Conservation (phyloP, 2,113 vertebrate species). For the Hyaena hyaena region DNA sequence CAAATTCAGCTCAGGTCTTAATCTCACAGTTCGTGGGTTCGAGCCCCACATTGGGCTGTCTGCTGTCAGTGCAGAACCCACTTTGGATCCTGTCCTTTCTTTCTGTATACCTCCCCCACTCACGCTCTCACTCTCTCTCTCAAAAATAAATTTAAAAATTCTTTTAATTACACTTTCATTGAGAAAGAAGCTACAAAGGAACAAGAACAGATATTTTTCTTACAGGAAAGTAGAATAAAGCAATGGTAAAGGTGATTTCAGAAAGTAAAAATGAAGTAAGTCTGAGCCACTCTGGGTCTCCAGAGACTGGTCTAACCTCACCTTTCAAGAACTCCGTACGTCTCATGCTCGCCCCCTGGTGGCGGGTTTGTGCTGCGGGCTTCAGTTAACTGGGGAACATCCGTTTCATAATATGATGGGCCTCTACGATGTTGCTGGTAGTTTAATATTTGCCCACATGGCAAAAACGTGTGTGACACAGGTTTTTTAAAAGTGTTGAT, state of each 20-base stretch:
- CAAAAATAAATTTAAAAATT: too few relatives aligned
- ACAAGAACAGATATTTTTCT: neutral
- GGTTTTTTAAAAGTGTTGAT: slow-evolving; percentile 84
- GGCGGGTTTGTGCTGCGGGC: slow-evolving; percentile 30
- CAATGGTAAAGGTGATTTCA: neutral
- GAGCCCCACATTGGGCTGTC: too few relatives aligned
- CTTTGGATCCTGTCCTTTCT: too few relatives aligned
- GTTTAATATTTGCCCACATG: slow-evolving; percentile 83
- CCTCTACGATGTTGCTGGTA: slow-evolving; percentile 71
- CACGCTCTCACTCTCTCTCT: too few relatives aligned
- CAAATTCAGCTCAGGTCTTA: too few relatives aligned
- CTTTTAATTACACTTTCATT: neutral
- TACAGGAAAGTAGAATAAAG: neutral
- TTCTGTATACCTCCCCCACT: too few relatives aligned
- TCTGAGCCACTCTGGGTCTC: slow-evolving; percentile 28
- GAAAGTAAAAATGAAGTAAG: neutral
- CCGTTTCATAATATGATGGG: slow-evolving; percentile 66
- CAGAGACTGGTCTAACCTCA: slow-evolving; percentile 15
- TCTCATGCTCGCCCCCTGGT: slow-evolving; percentile 39
- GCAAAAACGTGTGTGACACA: slow-evolving; percentile 83
- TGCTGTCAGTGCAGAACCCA: too few relatives aligned
- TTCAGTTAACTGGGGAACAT: slow-evolving; percentile 73
- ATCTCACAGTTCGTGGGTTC: too few relatives aligned
- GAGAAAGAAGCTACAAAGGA: neutral
- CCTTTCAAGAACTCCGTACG: slow-evolving; percentile 7